phyloP scores from a whole-genome alignment of 1,140 invertebrate species.

The Drosophila saltans region DNA sequence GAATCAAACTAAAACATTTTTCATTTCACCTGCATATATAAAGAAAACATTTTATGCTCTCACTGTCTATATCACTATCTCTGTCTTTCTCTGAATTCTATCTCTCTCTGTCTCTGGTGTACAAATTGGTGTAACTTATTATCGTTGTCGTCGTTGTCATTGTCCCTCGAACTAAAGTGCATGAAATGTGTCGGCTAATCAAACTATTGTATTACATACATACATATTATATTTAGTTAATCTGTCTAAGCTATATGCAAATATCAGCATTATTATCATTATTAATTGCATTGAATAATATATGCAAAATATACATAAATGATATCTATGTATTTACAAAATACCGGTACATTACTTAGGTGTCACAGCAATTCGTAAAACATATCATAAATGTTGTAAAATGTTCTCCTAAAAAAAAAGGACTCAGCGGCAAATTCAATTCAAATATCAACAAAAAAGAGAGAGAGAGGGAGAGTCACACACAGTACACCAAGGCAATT shows the following conservation, averaged over 20 bases:
- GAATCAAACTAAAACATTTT: constrained; percentile 16
- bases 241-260: constrained; percentile 5
- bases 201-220: constrained; percentile 1
- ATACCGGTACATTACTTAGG: constrained; percentile 62
- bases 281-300: constrained; percentile 1
- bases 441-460: neutral
- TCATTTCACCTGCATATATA: constrained; percentile 18
- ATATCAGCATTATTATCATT: constrained; percentile 1
- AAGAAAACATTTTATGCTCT: neutral
- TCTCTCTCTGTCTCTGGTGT: constrained; percentile 1
- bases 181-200: constrained; percentile 2
- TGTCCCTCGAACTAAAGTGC: neutral
- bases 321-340: constrained; percentile 47
- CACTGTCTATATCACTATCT: constrained; percentile 1
- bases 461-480: constrained; percentile 10
- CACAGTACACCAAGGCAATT: constrained; percentile 39
- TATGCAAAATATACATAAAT: constrained; percentile 20
- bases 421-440: constrained; percentile 28
- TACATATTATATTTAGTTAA: neutral
- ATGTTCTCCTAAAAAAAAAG: constrained; percentile 64
- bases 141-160: neutral
- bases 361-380: constrained; percentile 83
- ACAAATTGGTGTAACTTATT: constrained; percentile 1
- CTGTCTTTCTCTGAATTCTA: neutral
- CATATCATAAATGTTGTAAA: constrained; percentile 84